These are phyloP conservation scores for Ostrea denselamellosa DNA, from an alignment of 1,140 invertebrate genomes.

Conservation along the genomic window DNA sequence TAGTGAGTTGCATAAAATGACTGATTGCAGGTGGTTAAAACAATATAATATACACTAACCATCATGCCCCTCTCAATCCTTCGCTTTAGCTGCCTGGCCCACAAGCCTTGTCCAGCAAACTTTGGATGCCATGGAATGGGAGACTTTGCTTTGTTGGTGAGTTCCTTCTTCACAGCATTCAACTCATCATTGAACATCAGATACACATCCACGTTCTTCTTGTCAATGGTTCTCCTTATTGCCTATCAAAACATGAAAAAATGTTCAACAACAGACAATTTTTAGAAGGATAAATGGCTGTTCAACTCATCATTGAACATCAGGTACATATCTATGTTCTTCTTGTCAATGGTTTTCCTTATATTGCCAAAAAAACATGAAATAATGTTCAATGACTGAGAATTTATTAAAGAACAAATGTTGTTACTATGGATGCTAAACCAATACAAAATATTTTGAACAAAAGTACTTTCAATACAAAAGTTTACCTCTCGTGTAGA, in stretches of 20 bases:
- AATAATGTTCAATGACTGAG: too few relatives aligned
- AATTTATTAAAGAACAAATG: too few relatives aligned
- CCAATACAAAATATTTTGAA: too few relatives aligned
- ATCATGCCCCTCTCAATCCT: slow-evolving; percentile 83
- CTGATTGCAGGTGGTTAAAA: not conserved
- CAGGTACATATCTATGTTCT: slow-evolving; percentile 84
- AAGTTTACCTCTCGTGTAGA: not conserved
- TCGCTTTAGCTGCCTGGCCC: slow-evolving; percentile 83
- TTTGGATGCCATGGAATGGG: slow-evolving; percentile 83
- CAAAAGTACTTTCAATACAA: not conserved
- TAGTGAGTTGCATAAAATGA: not conserved
- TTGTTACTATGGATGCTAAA: too few relatives aligned
- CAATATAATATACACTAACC: slow-evolving; percentile 57
- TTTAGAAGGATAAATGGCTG: too few relatives aligned
- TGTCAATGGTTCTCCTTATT: slow-evolving; percentile 79
- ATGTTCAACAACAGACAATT: too few relatives aligned
- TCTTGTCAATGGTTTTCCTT: slow-evolving; percentile 79
- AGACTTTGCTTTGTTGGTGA: slow-evolving; percentile 83
- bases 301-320: slow-evolving; percentile 89
- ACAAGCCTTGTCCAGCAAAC: slow-evolving; percentile 85
- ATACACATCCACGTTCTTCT: slow-evolving; percentile 84
- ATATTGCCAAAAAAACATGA: slow-evolving; percentile 79
- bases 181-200: slow-evolving; percentile 88
- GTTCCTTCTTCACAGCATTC: slow-evolving; percentile 85
- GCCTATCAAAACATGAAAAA: slow-evolving; percentile 75